Evolutionary conservation across 2,888 invertebrate genomes (phyloP).

Genomic region (Galeopsomyia nigrocyanea): DNA sequence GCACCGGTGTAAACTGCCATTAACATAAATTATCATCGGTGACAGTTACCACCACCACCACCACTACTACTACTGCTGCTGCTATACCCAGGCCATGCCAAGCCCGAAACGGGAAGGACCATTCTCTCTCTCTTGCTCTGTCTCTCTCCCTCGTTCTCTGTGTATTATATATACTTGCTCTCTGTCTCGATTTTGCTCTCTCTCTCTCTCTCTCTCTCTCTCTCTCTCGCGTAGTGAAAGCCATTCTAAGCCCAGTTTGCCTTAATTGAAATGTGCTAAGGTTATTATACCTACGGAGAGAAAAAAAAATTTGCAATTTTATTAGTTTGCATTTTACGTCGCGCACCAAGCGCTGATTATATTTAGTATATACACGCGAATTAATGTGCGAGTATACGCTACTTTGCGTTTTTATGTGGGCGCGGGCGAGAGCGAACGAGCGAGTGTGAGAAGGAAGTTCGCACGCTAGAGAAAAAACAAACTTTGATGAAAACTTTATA

Average conservation of each 20-base stretch:
- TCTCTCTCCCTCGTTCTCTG: not conserved
- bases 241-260: slow-evolving; percentile 32
- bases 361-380: too few species aligned
- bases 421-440: too few species aligned
- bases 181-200: not conserved
- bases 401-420: too few species aligned
- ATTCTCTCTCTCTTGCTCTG: slow-evolving; percentile 24
- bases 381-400: too few species aligned
- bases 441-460: too few species aligned
- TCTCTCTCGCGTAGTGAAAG: slow-evolving; percentile 10
- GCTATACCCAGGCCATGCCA: not conserved
- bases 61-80: not conserved
- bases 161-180: too few species aligned
- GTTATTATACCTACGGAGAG: slow-evolving; percentile 7
- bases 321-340: too few species aligned
- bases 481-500: too few species aligned
- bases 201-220: not conserved
- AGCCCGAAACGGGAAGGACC: slow-evolving; percentile 37
- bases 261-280: slow-evolving; percentile 43
- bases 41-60: slow-evolving; percentile 70
- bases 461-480: too few species aligned
- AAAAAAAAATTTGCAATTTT: slow-evolving; percentile 16
- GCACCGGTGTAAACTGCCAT: slow-evolving; percentile 65
- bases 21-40: slow-evolving; percentile 74
- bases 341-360: too few species aligned